Evolutionary conservation across 2,797 vertebrate genomes (phyloP), one percentile per base, ranked within the genome.

Genomic region (Cryptoprocta ferox): DNA sequence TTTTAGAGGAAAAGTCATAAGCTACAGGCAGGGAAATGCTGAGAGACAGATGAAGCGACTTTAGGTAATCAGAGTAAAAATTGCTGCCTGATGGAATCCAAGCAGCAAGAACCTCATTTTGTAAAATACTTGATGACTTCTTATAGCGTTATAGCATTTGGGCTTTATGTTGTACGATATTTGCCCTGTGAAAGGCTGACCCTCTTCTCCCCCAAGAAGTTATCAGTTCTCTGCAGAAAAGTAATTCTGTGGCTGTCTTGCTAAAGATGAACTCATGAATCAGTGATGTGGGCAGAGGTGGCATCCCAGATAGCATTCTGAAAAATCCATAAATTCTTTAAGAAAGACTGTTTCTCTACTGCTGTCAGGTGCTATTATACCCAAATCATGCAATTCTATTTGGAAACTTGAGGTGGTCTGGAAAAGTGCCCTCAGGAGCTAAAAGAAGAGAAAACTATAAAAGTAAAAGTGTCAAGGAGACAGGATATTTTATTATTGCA

Each of bases 201-300:
- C 97, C 98, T 96, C 95, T 98, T 98, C 95, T 98, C 88, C 76
- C 84, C 80, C 75, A 96, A 97, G 95, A 98, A 97, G 96, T 98
- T 98, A 98, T 98, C 98, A 94, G 95, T 98, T 97, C 95, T 98
- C 92, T 96, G 71, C 98, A 97, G 96, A 97, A 98, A 98, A 98
- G 97, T 98, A 98, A 99, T 99, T 99, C 97, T 98, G 91, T 94
- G 85, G 66, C 97, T 98, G 97, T 98, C 98, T 98, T 98, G 92
- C 42, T 89, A 96, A 97, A 98, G 98, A 98, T 98, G 98, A 98
- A 95, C 96, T 98, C 97, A 98, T 98, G 98, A 98, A 98, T 98
- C 98, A 97, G 97, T 96, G 98, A 97, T 98, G 97, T 97, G 97
- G 98, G 83, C 89, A 98, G 97, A 91, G 95, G 97, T 98, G 95